Conservation (phyloP, 2,797 vertebrate species). For the Epinephelus awoara region DNA sequence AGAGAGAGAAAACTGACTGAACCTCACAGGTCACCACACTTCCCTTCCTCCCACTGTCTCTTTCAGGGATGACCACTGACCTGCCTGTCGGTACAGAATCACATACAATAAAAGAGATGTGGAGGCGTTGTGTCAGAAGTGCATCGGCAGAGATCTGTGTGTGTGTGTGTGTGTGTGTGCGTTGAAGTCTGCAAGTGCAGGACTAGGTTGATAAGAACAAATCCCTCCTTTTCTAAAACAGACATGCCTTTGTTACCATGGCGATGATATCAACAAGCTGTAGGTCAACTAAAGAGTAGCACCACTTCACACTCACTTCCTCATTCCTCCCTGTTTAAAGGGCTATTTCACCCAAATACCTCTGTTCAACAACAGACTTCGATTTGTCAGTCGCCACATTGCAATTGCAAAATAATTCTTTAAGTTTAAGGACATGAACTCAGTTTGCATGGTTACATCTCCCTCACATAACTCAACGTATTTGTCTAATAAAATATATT, state of each 20-base stretch:
- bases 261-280: constrained; percentile 27
- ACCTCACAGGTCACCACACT: not conserved
- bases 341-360: not conserved
- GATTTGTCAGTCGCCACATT: not conserved
- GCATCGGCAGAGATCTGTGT: not conserved
- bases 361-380: not conserved
- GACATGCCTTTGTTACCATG: constrained; percentile 38
- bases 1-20: not conserved
- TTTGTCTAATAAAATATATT: not conserved
- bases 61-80: not conserved
- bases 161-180: not conserved
- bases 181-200: no score
- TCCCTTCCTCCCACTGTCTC: constrained; percentile 7
- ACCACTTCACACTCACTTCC: not conserved
- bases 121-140: constrained; percentile 2
- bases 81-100: not conserved
- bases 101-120: constrained; percentile 12
- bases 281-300: constrained; percentile 11
- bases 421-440: not conserved
- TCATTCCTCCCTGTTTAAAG: not conserved
- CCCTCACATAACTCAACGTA: not conserved
- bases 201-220: not conserved
- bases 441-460: not conserved
- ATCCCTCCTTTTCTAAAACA: constrained; percentile 25
- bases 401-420: not conserved